Percentiles rank a stretch among this genome's conserved stretches.
Evolutionary conservation across 2,888 invertebrate species (phyloP).

Genomic region (Camponotus fellah): DNA sequence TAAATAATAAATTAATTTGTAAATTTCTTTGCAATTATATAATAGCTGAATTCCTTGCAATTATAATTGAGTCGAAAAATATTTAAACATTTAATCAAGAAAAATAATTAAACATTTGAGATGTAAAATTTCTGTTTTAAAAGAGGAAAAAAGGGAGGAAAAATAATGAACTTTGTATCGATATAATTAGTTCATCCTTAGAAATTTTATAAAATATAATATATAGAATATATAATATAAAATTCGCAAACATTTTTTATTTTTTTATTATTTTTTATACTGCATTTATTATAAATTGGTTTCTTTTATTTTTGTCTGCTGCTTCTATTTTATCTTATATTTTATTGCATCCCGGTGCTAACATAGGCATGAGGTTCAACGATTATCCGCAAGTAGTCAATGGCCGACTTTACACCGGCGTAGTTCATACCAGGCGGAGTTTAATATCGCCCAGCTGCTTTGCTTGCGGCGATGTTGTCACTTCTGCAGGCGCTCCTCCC

Average conservation of each 20-base stretch:
- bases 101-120: not conserved
- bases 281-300: not conserved
- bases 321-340: not conserved
- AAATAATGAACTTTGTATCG: too few species aligned
- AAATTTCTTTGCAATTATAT: not conserved
- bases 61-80: not conserved
- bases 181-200: not conserved
- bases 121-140: not conserved
- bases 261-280: too few species aligned
- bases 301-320: constrained; percentile 10
- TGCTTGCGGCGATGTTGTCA: constrained; percentile 62
- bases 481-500: constrained; percentile 72
- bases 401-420: constrained; percentile 49
- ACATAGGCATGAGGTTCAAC: constrained; percentile 26
- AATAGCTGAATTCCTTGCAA: too few species aligned
- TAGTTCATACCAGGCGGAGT: constrained; percentile 46
- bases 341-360: constrained; percentile 40
- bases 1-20: constrained; percentile 3
- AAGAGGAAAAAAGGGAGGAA: not conserved
- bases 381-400: constrained; percentile 56
- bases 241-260: not conserved
- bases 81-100: not conserved
- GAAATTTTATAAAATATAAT: not conserved
- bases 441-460: constrained; percentile 53
- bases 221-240: not conserved